Percentiles rank a stretch among this genome's conserved stretches.
Evolutionary conservation across 2,888 invertebrate genomes (phyloP).

Genomic region (Notodonta ziczac): DNA sequence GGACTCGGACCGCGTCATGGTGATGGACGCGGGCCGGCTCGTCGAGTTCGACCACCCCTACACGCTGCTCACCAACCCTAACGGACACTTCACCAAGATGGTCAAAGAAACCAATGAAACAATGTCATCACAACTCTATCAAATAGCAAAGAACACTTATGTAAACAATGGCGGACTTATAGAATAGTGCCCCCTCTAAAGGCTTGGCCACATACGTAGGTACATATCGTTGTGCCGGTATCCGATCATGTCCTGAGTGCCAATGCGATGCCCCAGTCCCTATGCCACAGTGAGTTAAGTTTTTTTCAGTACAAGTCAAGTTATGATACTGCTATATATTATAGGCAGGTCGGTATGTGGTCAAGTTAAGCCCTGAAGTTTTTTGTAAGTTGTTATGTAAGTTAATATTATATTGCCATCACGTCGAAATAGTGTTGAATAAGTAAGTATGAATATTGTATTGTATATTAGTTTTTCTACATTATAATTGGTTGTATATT

Average conservation of each 20-base stretch:
- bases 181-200: slow-evolving; percentile 46
- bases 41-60: slow-evolving; percentile 90
- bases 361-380: slow-evolving; percentile 16
- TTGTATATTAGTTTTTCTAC: not conserved
- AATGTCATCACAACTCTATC: slow-evolving; percentile 75
- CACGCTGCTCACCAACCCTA: slow-evolving; percentile 84
- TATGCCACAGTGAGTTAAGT: too few relatives aligned
- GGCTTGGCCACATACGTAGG: slow-evolving; percentile 3
- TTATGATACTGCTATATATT: too few relatives aligned
- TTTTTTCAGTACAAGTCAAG: too few relatives aligned
- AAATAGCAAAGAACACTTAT: slow-evolving; percentile 77
- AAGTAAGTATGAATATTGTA: slow-evolving; percentile 8
- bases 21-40: slow-evolving; percentile 92
- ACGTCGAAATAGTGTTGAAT: slow-evolving; percentile 26
- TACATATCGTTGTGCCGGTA: slow-evolving; percentile 13
- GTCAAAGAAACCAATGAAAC: slow-evolving; percentile 87
- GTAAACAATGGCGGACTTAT: slow-evolving; percentile 67
- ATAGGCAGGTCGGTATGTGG: slow-evolving; percentile 8
- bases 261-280: too few relatives aligned
- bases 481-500: not conserved
- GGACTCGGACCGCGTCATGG: slow-evolving; percentile 95
- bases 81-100: slow-evolving; percentile 88
- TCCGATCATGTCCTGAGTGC: too few relatives aligned
- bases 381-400: slow-evolving; percentile 20
- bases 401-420: slow-evolving; percentile 18